Conservation (phyloP, 2,797 vertebrate genomes). For the Sciaenops ocellatus region DNA sequence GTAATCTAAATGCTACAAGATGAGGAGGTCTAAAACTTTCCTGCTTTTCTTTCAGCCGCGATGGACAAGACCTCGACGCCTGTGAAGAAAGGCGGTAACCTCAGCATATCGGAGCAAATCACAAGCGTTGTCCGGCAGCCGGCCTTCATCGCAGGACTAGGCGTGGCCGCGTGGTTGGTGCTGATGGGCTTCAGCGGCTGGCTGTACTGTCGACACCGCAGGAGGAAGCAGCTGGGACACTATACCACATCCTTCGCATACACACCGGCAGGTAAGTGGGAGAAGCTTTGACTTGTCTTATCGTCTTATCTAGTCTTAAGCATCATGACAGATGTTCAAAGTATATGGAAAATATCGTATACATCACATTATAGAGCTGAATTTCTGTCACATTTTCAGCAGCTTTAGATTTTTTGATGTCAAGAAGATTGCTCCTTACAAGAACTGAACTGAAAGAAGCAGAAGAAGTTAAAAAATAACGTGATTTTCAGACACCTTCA, state of each 20-base stretch:
- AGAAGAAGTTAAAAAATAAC: background rate
- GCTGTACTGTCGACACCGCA: constrained; percentile 86
- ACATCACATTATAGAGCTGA: background rate
- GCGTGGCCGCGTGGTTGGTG: constrained; percentile 92
- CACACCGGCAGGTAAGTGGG: constrained; percentile 89
- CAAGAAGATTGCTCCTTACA: background rate
- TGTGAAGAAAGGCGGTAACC: constrained; percentile 75
- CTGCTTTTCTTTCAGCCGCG: constrained; percentile 73
- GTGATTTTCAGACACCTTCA: constrained; percentile 16
- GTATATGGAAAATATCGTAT: constrained; percentile 1
- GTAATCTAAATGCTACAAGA: background rate
- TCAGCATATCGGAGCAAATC: constrained; percentile 94
- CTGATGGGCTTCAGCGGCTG: constrained; percentile 86
- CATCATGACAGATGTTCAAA: constrained; percentile 16
- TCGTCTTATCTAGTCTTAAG: background rate
- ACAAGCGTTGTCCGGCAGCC: constrained; percentile 92
- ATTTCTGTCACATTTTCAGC: constrained; percentile 4
- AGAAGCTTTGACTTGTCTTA: background rate
- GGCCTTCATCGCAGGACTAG: constrained; percentile 96
- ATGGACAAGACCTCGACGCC: constrained; percentile 72
- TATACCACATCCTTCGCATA: constrained; percentile 97
- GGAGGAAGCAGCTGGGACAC: constrained; percentile 95
- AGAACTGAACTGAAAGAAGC: constrained; percentile 1
- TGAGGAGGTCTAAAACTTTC: background rate
- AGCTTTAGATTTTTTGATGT: constrained; percentile 3